Evolutionary conservation across 1,140 invertebrate genomes (phyloP).

Genomic region (Aphelenchoides avenae): DNA sequence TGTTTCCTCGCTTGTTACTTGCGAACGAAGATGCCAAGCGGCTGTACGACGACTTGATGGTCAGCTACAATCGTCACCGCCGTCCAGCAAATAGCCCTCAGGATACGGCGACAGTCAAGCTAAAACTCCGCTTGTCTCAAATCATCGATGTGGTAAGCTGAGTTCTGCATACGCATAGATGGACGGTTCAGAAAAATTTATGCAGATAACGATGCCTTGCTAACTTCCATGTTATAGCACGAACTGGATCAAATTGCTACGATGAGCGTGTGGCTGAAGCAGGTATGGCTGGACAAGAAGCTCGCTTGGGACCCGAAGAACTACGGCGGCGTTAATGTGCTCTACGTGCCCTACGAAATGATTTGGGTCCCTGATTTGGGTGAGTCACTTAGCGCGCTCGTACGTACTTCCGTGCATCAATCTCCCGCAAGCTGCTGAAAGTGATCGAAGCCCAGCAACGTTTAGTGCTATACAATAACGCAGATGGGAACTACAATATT

Average conservation of each 20-base stretch:
- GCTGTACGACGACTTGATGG: slow-evolving; percentile 74
- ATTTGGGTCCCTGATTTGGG: slow-evolving; percentile 86
- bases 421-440: no score
- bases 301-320: slow-evolving; percentile 76
- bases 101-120: slow-evolving; percentile 83
- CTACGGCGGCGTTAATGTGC: slow-evolving; percentile 40
- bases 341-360: slow-evolving; percentile 52
- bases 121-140: slow-evolving; percentile 84
- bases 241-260: slow-evolving; percentile 91
- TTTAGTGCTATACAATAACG: no score
- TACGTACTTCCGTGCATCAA: no score
- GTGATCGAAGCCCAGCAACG: no score
- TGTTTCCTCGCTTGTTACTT: slow-evolving; percentile 10
- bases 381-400: no score
- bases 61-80: slow-evolving; percentile 90
- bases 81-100: slow-evolving; percentile 86
- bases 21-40: slow-evolving; percentile 57
- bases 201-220: no score
- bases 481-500: slow-evolving; percentile 65
- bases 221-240: slow-evolving; percentile 70
- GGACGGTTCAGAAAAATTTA: no score
- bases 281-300: slow-evolving; percentile 89
- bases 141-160: slow-evolving; percentile 89
- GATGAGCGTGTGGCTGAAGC: slow-evolving; percentile 89
- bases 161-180: slow-evolving; percentile 37